Evolutionary conservation across 2,113 vertebrate genomes (phyloP).

Genomic region (Nothocercus julius): DNA sequence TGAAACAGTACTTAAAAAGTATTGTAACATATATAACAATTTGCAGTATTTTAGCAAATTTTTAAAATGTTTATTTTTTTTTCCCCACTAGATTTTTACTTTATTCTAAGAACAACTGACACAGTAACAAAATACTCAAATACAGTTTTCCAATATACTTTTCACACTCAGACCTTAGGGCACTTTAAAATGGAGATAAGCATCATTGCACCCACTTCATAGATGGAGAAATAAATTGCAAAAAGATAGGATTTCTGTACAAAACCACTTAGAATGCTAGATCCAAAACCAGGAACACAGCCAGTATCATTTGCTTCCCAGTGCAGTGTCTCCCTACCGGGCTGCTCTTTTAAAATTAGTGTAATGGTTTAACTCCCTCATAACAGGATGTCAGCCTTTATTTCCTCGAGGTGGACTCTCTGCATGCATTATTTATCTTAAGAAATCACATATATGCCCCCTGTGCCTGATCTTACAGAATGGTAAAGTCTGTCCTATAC

Average conservation of each 20-base stretch:
- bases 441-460: neutral
- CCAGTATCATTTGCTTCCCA: neutral
- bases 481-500: neutral
- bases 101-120: neutral
- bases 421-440: neutral
- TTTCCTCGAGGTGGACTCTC: too few species aligned
- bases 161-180: neutral
- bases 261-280: neutral
- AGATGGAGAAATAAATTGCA: neutral
- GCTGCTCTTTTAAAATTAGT: neutral
- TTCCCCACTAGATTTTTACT: neutral
- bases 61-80: neutral
- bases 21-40: neutral
- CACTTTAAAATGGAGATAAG: neutral
- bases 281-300: neutral
- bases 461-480: neutral
- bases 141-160: neutral
- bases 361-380: neutral
- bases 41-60: neutral
- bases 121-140: neutral
- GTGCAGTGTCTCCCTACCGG: neutral
- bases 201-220: neutral
- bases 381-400: too few species aligned
- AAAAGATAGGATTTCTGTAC: neutral
- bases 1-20: neutral